Conservation (phyloP, 2,113 vertebrate genomes). For the Tupaia chinensis region DNA sequence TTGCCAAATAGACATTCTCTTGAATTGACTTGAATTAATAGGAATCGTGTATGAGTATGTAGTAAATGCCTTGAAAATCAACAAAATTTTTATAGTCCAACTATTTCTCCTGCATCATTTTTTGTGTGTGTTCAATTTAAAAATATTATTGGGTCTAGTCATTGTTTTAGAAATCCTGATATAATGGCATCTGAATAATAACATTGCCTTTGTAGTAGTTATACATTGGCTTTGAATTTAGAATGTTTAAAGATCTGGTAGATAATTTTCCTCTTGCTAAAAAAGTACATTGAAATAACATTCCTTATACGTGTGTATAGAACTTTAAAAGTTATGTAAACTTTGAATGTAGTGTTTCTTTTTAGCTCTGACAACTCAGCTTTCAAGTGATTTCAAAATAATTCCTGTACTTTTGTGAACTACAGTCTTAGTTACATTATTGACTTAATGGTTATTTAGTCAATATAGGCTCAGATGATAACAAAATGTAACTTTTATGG, state of each 20-base stretch:
- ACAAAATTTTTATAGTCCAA: not conserved
- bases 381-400: constrained; percentile 54
- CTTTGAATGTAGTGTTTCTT: not conserved
- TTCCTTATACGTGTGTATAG: not conserved
- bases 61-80: not conserved
- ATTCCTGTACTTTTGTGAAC: not conserved
- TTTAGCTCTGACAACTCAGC: not conserved
- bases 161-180: not conserved
- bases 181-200: constrained; percentile 3
- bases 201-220: not conserved
- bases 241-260: constrained; percentile 43
- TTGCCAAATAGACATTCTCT: not conserved
- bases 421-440: not conserved
- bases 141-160: not conserved
- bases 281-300: constrained; percentile 12
- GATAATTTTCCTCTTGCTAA: constrained; percentile 25
- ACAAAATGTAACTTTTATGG: not conserved
- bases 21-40: not conserved
- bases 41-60: not conserved
- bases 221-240: constrained; percentile 22
- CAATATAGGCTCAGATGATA: not conserved
- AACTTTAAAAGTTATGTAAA: not conserved
- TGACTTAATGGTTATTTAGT: not conserved
- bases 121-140: not conserved
- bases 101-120: not conserved